Conservation (phyloP, 2,797 vertebrate genomes). For the Cryptoblepharus egeriae region DNA sequence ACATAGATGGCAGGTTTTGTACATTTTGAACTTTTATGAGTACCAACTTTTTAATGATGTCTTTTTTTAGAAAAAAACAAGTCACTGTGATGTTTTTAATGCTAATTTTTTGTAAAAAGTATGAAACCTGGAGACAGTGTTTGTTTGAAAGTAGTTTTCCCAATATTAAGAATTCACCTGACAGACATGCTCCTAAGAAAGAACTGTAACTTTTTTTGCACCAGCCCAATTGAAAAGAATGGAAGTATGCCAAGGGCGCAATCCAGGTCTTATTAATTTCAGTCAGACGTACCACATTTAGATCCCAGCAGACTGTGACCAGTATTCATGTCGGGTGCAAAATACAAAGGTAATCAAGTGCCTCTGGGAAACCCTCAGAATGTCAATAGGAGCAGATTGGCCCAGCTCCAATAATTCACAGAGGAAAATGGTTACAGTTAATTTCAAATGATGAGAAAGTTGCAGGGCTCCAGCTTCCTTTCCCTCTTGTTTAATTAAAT, state of each 20-base stretch:
- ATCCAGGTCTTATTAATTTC: background rate
- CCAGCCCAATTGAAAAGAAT: background rate
- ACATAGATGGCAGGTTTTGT: conserved; percentile 59
- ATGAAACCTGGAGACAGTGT: conserved; percentile 33
- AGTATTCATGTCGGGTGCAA: conserved; percentile 37
- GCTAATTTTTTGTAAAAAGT: conserved; percentile 51
- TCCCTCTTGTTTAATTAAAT: conserved; percentile 71
- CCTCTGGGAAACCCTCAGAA: conserved; percentile 66
- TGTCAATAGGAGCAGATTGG: conserved; percentile 46
- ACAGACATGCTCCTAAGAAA: too few species aligned
- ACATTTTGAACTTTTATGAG: conserved; percentile 60
- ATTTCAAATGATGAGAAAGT: conserved; percentile 63
- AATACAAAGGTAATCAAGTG: conserved; percentile 62
- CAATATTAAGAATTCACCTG: conserved; percentile 3
- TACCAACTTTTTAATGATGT: conserved; percentile 51
- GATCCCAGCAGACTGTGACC: background rate
- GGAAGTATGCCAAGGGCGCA: background rate
- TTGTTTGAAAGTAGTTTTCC: conserved; percentile 45
- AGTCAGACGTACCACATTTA: background rate
- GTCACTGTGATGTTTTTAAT: conserved; percentile 50
- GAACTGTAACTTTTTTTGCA: background rate
- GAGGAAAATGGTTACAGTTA: conserved; percentile 68
- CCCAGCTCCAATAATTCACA: conserved; percentile 61
- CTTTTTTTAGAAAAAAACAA: conserved; percentile 37
- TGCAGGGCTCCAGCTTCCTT: conserved; percentile 58